Conservation (phyloP, 2,888 invertebrate genomes). For the Caenorhabditis zanzibari region DNA sequence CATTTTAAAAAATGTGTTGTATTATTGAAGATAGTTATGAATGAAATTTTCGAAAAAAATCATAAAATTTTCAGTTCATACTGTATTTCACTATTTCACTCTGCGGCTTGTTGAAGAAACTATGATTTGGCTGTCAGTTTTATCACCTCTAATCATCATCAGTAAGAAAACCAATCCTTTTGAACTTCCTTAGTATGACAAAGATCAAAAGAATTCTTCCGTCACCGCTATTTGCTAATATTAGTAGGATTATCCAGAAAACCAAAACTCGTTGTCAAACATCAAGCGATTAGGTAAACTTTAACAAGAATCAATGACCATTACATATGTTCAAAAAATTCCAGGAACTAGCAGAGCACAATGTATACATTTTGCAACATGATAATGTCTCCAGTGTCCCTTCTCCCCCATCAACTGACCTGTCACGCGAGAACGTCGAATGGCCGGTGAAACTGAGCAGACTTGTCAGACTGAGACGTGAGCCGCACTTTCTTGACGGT, state of each 20-base stretch:
- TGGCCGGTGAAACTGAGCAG: constrained; percentile 69
- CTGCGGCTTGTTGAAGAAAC: too few species aligned
- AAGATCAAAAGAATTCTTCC: background rate
- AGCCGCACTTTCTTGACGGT: constrained; percentile 58
- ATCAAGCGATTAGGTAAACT: constrained; percentile 34
- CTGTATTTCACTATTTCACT: too few species aligned
- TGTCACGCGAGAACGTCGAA: constrained; percentile 61
- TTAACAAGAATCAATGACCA: constrained; percentile 20
- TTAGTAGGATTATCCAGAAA: constrained; percentile 27
- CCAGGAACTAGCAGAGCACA: background rate
- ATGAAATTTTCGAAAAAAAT: too few species aligned
- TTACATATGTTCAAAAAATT: background rate
- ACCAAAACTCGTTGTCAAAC: constrained; percentile 18
- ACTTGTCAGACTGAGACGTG: constrained; percentile 70
- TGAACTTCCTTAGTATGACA: too few species aligned
- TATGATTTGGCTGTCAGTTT: too few species aligned
- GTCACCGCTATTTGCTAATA: constrained; percentile 11
- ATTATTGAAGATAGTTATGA: too few species aligned
- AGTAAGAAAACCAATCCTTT: too few species aligned
- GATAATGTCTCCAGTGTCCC: background rate
- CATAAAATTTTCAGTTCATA: too few species aligned
- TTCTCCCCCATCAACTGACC: constrained; percentile 33
- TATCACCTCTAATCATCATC: too few species aligned
- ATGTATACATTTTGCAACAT: too few species aligned
- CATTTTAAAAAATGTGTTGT: too few species aligned